A percentile compares a stretch with the other conserved stretches of the same genome.
phyloP scores from a whole-genome alignment of 2,888 invertebrate species.

The Pharmacophagus antenor region DNA sequence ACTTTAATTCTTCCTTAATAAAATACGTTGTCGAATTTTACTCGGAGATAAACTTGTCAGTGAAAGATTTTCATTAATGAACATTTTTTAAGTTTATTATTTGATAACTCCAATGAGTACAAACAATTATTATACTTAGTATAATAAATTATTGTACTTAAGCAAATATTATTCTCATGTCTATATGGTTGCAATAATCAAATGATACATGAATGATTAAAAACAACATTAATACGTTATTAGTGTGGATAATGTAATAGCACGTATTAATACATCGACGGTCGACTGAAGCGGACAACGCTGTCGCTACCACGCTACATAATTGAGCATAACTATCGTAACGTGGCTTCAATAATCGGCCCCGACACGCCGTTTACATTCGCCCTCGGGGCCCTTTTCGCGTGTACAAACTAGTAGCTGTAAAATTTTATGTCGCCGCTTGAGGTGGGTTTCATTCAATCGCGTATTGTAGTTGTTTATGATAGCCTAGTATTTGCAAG shows the following conservation, averaged over 20 bases:
- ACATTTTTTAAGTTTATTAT: no score
- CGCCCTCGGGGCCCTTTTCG: conserved; percentile 27
- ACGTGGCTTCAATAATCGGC: conserved; percentile 26
- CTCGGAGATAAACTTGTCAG: no score
- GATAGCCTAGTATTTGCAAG: conserved; percentile 21
- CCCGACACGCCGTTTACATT: conserved; percentile 22
- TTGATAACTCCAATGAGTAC: no score
- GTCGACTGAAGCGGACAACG: conserved; percentile 14
- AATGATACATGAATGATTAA: no score
- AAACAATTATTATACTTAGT: no score
- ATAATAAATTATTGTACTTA: no score
- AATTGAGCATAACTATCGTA: conserved; percentile 30
- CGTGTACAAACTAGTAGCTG: conserved; percentile 19
- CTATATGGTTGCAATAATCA: no score
- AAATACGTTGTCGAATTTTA: no score
- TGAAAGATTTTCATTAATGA: no score
- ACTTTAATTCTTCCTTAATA: no score
- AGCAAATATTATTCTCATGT: background rate
- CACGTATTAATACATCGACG: conserved; percentile 24
- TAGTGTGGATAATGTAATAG: conserved; percentile 17
- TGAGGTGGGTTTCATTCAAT: conserved; percentile 20
- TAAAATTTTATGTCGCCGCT: conserved; percentile 28
- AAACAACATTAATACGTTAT: background rate
- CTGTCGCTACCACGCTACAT: conserved; percentile 30
- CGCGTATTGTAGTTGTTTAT: conserved; percentile 12